Evolutionary conservation across 2,797 vertebrate genomes (phyloP), one percentile per base, ranked within the genome.

Genomic region (Falco concolor): DNA sequence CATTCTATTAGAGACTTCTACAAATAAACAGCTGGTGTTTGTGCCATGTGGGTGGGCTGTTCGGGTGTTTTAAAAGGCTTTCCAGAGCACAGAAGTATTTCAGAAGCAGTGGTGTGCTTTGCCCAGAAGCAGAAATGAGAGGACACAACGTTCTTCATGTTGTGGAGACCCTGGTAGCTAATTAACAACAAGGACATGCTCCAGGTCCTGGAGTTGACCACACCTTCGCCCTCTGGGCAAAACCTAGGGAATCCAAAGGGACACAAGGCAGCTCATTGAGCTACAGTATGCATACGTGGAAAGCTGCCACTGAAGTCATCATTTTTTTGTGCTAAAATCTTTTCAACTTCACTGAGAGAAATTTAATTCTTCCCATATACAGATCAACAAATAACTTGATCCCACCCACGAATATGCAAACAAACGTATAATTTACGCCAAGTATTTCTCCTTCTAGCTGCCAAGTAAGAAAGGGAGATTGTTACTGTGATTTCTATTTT

Each of bases 351-450:
- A 40, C 75, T 87, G 85, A 77, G 74, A 73, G 68, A 68, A 79
- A 84, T 69, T 30, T 90, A 95, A 80, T 95, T 95, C 78, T 91
- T 96, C 90, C 88, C 86, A 76, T 87, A 64, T 30, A 93, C 77
- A 77, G 64, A 87, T 85, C 86, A 95, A 93, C 80, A 95, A 95
- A 87, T 65, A 90, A 87, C 75, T 92, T 77, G 76, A 85, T 92
- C 96, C 91, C 94, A 95, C 90, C 86, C 91, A 95, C 30, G 68
- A 94, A 84, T 77, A 94, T 95, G 91, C 91, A 95, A 96, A 96
- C 93, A 95, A 92, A 95, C 42, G 72, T 83, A 8, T 90, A 90
- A 89, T 68, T 91, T 90, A 90, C 0, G 75, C 93, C 95, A 95
- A 95, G 80, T 91, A 92, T 96, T 96, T 87, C 64, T 95, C 53